Evolutionary conservation across 2,113 vertebrate genomes (phyloP).

Genomic region (Argyrosomus japonicus): DNA sequence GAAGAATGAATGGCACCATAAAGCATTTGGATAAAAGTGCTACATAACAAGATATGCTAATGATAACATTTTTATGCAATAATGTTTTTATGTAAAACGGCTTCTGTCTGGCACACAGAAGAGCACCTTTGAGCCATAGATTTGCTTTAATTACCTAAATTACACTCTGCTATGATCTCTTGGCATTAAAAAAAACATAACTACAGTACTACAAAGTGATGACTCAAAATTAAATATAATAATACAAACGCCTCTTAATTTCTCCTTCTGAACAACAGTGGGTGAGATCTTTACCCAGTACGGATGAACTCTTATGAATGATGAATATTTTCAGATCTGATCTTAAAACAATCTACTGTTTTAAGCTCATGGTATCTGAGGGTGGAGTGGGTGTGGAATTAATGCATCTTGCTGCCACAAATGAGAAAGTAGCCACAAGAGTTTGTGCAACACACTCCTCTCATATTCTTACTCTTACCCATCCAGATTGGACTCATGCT

Average conservation of each 20-base stretch:
- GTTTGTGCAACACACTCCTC: conserved; percentile 8
- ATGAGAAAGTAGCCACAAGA: neutral
- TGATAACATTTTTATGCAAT: neutral
- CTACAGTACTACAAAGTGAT: neutral
- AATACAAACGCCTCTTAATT: neutral
- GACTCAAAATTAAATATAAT: neutral
- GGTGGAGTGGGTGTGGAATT: neutral
- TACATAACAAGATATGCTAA: neutral
- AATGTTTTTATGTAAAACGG: neutral
- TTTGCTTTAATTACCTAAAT: conserved; percentile 1
- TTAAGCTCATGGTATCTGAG: too few species aligned
- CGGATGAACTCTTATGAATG: neutral
- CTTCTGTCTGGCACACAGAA: neutral
- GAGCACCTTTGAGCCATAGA: neutral
- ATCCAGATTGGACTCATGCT: conserved; percentile 47
- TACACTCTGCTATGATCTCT: neutral
- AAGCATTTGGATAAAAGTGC: neutral
- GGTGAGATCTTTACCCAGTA: neutral
- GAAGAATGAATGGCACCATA: neutral
- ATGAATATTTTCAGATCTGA: neutral
- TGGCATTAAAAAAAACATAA: neutral
- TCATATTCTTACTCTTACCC: neutral
- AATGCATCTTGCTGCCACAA: neutral
- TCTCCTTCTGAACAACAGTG: neutral
- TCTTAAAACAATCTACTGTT: too few species aligned